Evolutionary conservation across 2,113 vertebrate genomes (phyloP).

Genomic region (Corydoras sp.): DNA sequence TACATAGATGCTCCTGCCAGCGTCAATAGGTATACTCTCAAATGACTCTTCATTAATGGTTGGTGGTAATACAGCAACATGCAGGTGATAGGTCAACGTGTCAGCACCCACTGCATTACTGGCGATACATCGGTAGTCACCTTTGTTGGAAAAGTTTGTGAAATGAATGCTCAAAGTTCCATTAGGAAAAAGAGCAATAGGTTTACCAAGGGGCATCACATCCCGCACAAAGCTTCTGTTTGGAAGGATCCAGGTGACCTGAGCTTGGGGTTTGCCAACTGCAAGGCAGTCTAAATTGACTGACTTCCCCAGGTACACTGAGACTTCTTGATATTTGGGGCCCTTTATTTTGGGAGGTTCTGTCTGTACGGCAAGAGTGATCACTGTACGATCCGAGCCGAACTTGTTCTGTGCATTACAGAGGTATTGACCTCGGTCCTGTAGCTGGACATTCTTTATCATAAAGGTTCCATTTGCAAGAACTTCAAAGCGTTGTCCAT

Average conservation of each 20-base stretch:
- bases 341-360: conserved; percentile 61
- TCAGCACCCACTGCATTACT: conserved; percentile 72
- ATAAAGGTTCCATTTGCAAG: conserved; percentile 69
- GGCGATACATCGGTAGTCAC: conserved; percentile 72
- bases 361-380: conserved; percentile 64
- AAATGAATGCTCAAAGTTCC: conserved; percentile 64
- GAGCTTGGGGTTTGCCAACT: conserved; percentile 63
- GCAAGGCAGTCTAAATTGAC: conserved; percentile 60
- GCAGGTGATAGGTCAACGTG: conserved; percentile 65
- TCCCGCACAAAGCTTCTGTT: conserved; percentile 65
- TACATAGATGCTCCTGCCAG: conserved; percentile 60
- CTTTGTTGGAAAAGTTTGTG: conserved; percentile 67
- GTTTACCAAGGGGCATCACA: conserved; percentile 39
- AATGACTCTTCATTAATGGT: conserved; percentile 55
- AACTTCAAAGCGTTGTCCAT: conserved; percentile 69
- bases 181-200: conserved; percentile 59
- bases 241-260: conserved; percentile 72
- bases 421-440: conserved; percentile 72
- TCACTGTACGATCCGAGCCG: conserved; percentile 66
- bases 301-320: conserved; percentile 58
- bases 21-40: conserved; percentile 53
- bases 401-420: conserved; percentile 65
- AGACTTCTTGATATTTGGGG: conserved; percentile 50
- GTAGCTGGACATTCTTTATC: conserved; percentile 66
- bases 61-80: conserved; percentile 65